These are phyloP conservation scores for Archilochus colubris DNA, from an alignment of 2,113 vertebrate species.

Conservation along the genomic window DNA sequence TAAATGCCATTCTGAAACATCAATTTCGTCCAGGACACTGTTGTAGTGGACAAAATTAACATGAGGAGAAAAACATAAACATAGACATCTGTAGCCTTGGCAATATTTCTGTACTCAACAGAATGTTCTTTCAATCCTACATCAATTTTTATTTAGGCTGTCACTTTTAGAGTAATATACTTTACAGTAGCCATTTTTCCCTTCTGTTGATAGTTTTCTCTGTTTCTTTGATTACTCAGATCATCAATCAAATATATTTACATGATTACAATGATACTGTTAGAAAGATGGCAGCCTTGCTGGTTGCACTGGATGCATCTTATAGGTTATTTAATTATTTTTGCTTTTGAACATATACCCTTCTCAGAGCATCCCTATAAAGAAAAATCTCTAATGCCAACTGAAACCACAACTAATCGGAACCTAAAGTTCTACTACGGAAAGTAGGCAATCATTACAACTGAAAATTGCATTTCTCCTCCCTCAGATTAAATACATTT, in stretches of 20 bases:
- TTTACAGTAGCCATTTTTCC: accelerated
- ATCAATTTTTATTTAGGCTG: not conserved
- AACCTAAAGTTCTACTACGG: not conserved
- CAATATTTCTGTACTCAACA: not conserved
- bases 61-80: not conserved
- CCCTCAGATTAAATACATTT: not conserved
- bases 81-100: accelerated
- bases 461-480: not conserved
- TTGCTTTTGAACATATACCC: not conserved
- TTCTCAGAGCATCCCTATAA: not conserved
- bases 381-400: not conserved
- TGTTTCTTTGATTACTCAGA: not conserved
- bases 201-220: not conserved
- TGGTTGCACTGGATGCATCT: accelerated
- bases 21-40: not conserved
- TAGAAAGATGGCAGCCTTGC: not conserved
- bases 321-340: not conserved
- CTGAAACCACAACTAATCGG: not conserved
- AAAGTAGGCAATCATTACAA: not conserved
- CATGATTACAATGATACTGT: not conserved
- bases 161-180: not conserved
- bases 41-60: not conserved
- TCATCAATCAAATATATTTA: not conserved
- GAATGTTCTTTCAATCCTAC: not conserved
- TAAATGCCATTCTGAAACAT: not conserved